Evolutionary conservation across 2,888 invertebrate genomes (phyloP), one percentile per base, ranked within the genome.

Genomic region (Embidobia sp.): DNA sequence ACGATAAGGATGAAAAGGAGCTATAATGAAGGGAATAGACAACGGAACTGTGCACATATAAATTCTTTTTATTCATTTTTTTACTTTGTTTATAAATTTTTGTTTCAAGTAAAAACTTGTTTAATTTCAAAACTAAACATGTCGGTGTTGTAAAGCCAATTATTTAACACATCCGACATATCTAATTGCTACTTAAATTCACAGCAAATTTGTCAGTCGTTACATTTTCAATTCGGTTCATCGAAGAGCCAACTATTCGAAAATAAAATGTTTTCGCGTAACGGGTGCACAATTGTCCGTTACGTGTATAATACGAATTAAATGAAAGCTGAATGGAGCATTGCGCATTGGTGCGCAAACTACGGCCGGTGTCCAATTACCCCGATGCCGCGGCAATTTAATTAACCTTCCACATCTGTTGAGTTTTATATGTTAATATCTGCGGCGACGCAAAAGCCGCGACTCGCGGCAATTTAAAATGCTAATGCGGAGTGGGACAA

Each of bases 381-480:
- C 22, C 40, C 8, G 29, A 15, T 44, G 33, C 33, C 44, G 11
- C 27, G 29, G 22, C 33, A 26, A 37, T 61, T 27, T 48, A 61
- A 48, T 48, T 48, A 61, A 37, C 44, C 44, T 42, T 57, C 7
- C 8, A 57, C 5, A 31, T 29, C 7, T 29, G 26, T 27, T 16
- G 6, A 15, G 11, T 27, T 35, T 35, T 35, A 22, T 6, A 22
- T 31, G 18, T 11, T 51, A 51, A 33, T 33, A 13, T n/a, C n/a
- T n/a, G n/a, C n/a, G n/a, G n/a, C n/a, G n/a, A 40, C 5, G 3
- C 0, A 10, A 19, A 19, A 11, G 8, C 10, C 8, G 33, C 5
- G 10, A 15, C 19, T 33, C 22, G 27, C 26, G 37, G 3, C 35
- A 13, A 37, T 53, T 26, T 13, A 26, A 53, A 53, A 53, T 26